Evolutionary conservation across 2,797 vertebrate species (phyloP).

Genomic region (Moxostoma hubbsi): DNA sequence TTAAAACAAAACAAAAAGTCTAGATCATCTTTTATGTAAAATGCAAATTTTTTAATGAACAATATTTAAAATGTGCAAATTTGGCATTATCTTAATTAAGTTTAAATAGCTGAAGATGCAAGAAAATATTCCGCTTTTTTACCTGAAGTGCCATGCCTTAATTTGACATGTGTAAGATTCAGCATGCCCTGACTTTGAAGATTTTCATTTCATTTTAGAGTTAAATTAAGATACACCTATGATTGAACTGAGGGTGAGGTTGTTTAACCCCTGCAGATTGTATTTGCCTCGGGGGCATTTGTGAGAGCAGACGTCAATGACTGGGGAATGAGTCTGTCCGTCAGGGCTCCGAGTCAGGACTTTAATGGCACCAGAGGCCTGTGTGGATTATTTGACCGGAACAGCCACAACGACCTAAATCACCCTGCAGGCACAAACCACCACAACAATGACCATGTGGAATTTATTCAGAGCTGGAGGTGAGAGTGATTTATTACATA

Average conservation of each 20-base stretch:
- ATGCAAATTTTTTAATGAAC: too few relatives aligned
- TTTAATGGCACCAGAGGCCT: slow-evolving; percentile 78
- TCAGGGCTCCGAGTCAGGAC: slow-evolving; percentile 73
- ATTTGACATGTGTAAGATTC: too few relatives aligned
- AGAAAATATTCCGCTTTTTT: too few relatives aligned
- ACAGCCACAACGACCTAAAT: slow-evolving; percentile 78
- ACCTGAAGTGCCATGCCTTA: too few relatives aligned
- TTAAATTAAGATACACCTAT: too few relatives aligned
- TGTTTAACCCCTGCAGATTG: slow-evolving; percentile 69
- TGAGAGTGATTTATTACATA: slow-evolving; percentile 40
- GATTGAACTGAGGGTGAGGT: slow-evolving; percentile 24
- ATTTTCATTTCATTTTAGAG: too few relatives aligned
- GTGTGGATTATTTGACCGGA: slow-evolving; percentile 79
- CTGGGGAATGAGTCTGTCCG: slow-evolving; percentile 81
- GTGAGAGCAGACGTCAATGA: slow-evolving; percentile 75
- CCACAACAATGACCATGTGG: slow-evolving; percentile 53
- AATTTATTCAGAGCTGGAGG: slow-evolving; percentile 81
- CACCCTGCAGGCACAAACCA: slow-evolving; percentile 55
- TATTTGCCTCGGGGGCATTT: slow-evolving; percentile 83
- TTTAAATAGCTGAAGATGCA: too few relatives aligned
- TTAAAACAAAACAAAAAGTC: too few relatives aligned
- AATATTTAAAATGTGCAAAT: too few relatives aligned
- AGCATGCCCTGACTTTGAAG: too few relatives aligned
- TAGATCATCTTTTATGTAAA: too few relatives aligned
- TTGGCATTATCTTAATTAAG: too few relatives aligned